These are phyloP conservation scores for Ammodytes marinus DNA, from an alignment of 2,113 vertebrate species.

Conservation along the genomic window DNA sequence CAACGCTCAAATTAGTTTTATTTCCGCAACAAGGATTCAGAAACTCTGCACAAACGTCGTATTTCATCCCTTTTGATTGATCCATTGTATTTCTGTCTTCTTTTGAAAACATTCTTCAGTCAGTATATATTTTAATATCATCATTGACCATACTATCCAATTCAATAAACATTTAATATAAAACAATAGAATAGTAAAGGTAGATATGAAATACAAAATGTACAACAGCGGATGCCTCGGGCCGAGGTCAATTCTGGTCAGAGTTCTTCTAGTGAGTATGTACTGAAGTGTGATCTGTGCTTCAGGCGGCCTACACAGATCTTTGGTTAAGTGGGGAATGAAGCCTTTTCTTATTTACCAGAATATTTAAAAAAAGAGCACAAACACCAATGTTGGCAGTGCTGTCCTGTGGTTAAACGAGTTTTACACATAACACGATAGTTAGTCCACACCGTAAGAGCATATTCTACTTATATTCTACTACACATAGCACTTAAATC, in stretches of 20 bases:
- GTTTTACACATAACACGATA: slow-evolving; percentile 8
- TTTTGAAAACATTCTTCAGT: slow-evolving; percentile 6
- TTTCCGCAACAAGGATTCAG: slow-evolving; percentile 42
- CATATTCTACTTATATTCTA: neutral
- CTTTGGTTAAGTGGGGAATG: neutral
- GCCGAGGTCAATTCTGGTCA: slow-evolving; percentile 4
- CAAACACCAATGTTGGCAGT: slow-evolving; percentile 3
- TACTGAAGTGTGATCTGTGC: slow-evolving; percentile 4
- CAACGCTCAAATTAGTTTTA: slow-evolving; percentile 44
- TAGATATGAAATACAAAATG: slow-evolving; percentile 48
- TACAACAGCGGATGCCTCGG: neutral
- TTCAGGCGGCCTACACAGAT: neutral
- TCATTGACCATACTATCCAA: slow-evolving; percentile 6
- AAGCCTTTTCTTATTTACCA: slow-evolving; percentile 12
- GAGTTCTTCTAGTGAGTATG: neutral
- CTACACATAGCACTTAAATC: slow-evolving; percentile 32
- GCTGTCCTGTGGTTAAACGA: slow-evolving; percentile 19
- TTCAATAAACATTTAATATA: slow-evolving; percentile 37
- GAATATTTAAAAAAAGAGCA: neutral
- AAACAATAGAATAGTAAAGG: slow-evolving; percentile 40
- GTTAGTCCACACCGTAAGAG: slow-evolving; percentile 16
- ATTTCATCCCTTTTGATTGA: slow-evolving; percentile 40
- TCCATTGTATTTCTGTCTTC: slow-evolving; percentile 17
- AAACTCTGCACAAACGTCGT: slow-evolving; percentile 1
- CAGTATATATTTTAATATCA: slow-evolving; percentile 36